Evolutionary conservation across 1,140 invertebrate species (phyloP).

Genomic region (Dufourea novaeangliae): DNA sequence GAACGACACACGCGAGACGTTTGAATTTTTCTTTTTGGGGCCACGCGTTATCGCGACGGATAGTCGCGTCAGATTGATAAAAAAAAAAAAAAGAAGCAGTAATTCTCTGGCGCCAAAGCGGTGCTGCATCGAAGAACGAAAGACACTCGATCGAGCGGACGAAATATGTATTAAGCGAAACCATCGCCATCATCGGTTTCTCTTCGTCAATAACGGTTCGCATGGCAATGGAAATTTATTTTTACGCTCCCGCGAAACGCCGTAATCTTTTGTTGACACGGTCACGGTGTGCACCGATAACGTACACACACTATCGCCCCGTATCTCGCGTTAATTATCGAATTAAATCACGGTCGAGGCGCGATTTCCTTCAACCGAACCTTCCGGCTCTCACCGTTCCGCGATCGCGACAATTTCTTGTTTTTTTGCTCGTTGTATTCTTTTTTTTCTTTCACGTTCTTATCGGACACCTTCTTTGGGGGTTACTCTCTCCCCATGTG

Average conservation of each 20-base stretch:
- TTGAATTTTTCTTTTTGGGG: slow-evolving; percentile 40
- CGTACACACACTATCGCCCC: neutral
- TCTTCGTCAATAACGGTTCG: slow-evolving; percentile 7
- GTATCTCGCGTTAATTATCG: neutral
- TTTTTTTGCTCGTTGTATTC: neutral
- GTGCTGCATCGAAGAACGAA: slow-evolving; percentile 20
- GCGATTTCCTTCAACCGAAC: neutral
- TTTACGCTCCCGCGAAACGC: slow-evolving; percentile 23
- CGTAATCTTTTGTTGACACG: slow-evolving; percentile 42
- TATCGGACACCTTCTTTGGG: neutral
- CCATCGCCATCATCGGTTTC: neutral
- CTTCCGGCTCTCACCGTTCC: neutral
- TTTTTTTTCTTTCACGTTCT: neutral
- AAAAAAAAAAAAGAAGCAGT: too few relatives aligned
- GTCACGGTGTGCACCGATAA: slow-evolving; percentile 13
- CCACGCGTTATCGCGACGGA: slow-evolving; percentile 46
- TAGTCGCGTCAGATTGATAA: slow-evolving; percentile 51
- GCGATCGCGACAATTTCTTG: too few relatives aligned
- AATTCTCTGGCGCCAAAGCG: slow-evolving; percentile 30
- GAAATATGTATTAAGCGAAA: too few relatives aligned
- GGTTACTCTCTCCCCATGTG: too few relatives aligned
- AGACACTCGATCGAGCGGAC: slow-evolving; percentile 18
- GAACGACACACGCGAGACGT: neutral
- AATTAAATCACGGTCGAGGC: neutral
- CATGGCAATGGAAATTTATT: slow-evolving; percentile 24